Evolutionary conservation across 1,140 invertebrate genomes (phyloP), one percentile per base, ranked within the genome.

Genomic region (Hypsibius dujardini): DNA sequence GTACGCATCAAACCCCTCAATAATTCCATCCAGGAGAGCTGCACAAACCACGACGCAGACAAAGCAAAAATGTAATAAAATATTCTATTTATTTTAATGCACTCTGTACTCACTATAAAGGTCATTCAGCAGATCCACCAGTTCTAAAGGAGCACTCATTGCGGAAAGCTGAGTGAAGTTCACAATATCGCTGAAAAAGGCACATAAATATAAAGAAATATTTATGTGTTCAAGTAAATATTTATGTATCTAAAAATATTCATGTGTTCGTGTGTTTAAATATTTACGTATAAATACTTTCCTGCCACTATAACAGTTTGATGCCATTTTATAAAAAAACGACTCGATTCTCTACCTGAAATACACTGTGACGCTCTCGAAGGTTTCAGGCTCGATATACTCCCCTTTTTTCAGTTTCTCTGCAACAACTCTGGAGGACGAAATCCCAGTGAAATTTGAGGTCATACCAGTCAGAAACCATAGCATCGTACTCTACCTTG

Each of bases 111-210:
- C 45, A 67, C 62, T 67, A 42, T 60, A 70, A 40, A 59, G 56
- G 80, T 96, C 92, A 80, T 98, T 98, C 7, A 98, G 85, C 1
- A 98, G 82, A 77, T 94, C 90, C 1, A 98, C 92, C 46, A 98
- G 92, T 83, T 95, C 87, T 45, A 95, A 80, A 0, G 92, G 90
- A 1, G 90, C 90, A 76, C 88, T 90, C 77, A 90, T 86, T 0
- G 87, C 86, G 14, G 87, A 88, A 14, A 90, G 79, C 71, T 84
- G 83, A 1, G 87, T 88, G 75, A 90, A 90, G 1, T 87, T 88
- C 1, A 89, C 87, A 73, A 90, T 87, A 75, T 90, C 88, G 75
- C 87, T 89, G 78, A 89, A 90, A 78, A 95, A 74, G 95, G 42
- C 45, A 67, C 45, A 7, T 42, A 42, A 7, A 7, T 42, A 67